Base-by-base conservation (phyloP, 2,113 vertebrate species). In the Euleptes europaea region DNA sequence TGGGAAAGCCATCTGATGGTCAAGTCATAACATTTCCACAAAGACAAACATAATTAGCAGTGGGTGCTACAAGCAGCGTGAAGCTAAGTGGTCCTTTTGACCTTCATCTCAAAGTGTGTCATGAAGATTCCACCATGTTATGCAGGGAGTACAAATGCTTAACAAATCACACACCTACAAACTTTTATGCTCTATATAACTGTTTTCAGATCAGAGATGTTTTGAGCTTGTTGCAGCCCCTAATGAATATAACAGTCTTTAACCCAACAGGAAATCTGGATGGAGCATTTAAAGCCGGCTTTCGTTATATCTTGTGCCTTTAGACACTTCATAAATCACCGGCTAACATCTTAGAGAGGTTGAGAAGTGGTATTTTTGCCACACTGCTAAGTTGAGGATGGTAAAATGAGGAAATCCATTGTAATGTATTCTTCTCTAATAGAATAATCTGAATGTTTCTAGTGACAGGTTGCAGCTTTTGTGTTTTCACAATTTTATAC, bases 171-270 rank as follows among this genome's bases (percentile, higher is more conserved):
- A 31, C 67, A 76, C 82, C 82, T 92, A 88, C 76, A 84, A 93
- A 92, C 92, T 91, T 94, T 88, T 87, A 91, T 93, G 86, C 44
- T 88, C 21, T 67, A 82, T 74, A 88, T 93, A 88, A 87, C 31
- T 84, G 75, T 44, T 90, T 91, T 90, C 80, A 86, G 80, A 92
- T 93, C 87, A 85, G 85, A 72, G 0, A 0, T 89, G 84, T 86
- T 94, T 38, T 88, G 90, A 82, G 90, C 95, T 95, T 94, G 92
- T 93, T 94, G 88, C 84, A 93, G 92, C 92, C 84, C 78, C 83
- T 97, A 95, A 97, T 96, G 96, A 95, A 96, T 96, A 92, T 95
- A 96, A 89, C 95, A 97, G 95, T 94, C 94, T 95, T 95, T 92
- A 89, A 81, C 73, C 91, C 92, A 93, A 80, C 92, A 96, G 95